Evolutionary conservation across 2,888 invertebrate species (phyloP), one percentile per base, ranked within the genome.

Genomic region (Ditula angustiorana): DNA sequence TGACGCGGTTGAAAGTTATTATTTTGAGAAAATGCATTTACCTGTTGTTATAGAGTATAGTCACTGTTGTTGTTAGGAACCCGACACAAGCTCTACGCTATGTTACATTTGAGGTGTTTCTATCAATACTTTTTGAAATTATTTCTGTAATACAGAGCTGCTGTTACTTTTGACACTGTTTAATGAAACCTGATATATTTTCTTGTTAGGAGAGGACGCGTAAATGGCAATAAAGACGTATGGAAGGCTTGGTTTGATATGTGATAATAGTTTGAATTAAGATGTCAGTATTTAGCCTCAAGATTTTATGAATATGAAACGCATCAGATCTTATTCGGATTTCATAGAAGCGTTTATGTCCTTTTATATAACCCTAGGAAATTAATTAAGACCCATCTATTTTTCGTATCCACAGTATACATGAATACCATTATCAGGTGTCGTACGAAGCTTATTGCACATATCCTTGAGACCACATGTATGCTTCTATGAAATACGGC

Each of bases 11-110:
- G 78, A 82, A 70, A 81, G 76, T 77, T 78, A 80, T 87, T 85
- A 85, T 88, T 89, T 89, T 88, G 83, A 83, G 85, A 88, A 82
- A 79, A 77, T 83, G 84, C 85, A 88, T 90, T 91, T 90, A 89
- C 85, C 83, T 77, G 78, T 79, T 88, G 84, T 87, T 86, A 79
- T 76, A 81, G 77, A 78, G 74, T 76, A 81, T 76, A 78, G 74
- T 81, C 78, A 78, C 72, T 77, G 80, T 83, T 82, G 79, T 71
- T 78, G 73, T 76, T 77, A 58, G 59, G 46, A 26, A 23, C 21
- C 13, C 28, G 28, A 41, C 21, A 28, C 47, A 37, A 11, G 47
- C 61, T 50, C 55, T 21, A 28, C 67, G 64, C 56, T 41, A 11
- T 58, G 26, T 57, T 64, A 59, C 49, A 64, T 41, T 56, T 52